Conservation (phyloP, 53 echinoderm and acorn worm species). For the Stichopus horrens region DNA sequence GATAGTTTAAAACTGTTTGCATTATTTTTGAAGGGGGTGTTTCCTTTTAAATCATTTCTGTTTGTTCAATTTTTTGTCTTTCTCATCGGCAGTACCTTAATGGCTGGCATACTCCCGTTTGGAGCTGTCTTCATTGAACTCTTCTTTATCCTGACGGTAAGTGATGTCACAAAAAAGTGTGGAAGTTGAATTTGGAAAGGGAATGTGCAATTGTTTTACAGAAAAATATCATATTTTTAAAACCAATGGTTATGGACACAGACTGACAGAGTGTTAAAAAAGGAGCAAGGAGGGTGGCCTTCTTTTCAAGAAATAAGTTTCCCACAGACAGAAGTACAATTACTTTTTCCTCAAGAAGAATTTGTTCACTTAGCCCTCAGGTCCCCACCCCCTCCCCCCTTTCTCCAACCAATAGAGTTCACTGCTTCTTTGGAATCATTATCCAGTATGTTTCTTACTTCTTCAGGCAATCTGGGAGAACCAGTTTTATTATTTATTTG, state of each 20-base stretch:
- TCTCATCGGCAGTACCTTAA: constrained; percentile 72
- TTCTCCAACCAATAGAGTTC: too few relatives aligned
- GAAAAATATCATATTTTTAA: background rate
- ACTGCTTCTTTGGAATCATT: too few relatives aligned
- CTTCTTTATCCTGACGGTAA: constrained; percentile 97
- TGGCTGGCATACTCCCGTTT: constrained; percentile 99
- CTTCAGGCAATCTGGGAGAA: constrained; percentile 99
- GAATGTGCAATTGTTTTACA: background rate
- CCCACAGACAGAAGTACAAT: background rate
- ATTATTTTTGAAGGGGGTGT: too few relatives aligned
- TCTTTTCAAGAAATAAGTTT: too few relatives aligned
- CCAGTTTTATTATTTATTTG: constrained; percentile 99
- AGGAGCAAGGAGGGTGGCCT: too few relatives aligned
- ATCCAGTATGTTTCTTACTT: background rate
- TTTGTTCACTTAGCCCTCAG: too few relatives aligned
- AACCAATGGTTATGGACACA: too few relatives aligned
- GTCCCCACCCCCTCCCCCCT: too few relatives aligned
- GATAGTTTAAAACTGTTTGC: too few relatives aligned
- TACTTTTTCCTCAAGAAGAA: background rate
- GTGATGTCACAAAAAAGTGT: constrained; percentile 15
- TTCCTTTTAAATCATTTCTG: too few relatives aligned
- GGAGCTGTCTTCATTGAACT: constrained; percentile 99
- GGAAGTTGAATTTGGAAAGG: background rate
- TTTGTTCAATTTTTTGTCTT: background rate
- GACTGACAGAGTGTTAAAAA: too few relatives aligned